Conservation (phyloP, 2,888 invertebrate genomes). For the Choristoneura rosaceana region DNA sequence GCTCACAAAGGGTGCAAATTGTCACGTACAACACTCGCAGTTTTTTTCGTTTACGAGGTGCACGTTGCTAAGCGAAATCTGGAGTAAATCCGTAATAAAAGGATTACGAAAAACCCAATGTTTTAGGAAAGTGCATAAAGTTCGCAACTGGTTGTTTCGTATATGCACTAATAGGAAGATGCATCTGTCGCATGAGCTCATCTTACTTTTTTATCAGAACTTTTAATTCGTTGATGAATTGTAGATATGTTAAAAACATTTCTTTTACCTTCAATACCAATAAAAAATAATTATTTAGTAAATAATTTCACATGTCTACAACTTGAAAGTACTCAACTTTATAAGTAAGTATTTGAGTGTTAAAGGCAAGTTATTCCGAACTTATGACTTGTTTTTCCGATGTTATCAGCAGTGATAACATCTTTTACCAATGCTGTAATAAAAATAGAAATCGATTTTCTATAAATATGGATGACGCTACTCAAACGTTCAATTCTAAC, state of each 20-base stretch:
- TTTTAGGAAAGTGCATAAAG: background rate
- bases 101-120: background rate
- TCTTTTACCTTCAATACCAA: too few relatives aligned
- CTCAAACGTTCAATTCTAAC: background rate
- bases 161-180: background rate
- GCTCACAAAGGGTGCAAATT: slow-evolving; percentile 6
- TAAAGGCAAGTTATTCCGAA: background rate
- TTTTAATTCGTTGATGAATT: too few relatives aligned
- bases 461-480: background rate
- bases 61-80: slow-evolving; percentile 2
- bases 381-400: too few relatives aligned
- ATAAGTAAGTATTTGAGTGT: background rate
- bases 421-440: background rate
- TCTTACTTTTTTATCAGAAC: background rate
- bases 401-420: slow-evolving; percentile 4
- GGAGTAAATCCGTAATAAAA: background rate
- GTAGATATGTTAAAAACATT: too few relatives aligned
- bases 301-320: too few relatives aligned
- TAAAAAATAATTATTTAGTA: too few relatives aligned
- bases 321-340: too few relatives aligned
- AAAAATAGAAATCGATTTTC: slow-evolving; percentile 1
- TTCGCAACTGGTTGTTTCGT: background rate
- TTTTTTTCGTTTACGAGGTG: background rate
- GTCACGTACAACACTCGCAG: slow-evolving; percentile 14
- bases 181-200: background rate